Evolutionary conservation across 2,113 vertebrate genomes (phyloP).

Genomic region (Mus pahari): DNA sequence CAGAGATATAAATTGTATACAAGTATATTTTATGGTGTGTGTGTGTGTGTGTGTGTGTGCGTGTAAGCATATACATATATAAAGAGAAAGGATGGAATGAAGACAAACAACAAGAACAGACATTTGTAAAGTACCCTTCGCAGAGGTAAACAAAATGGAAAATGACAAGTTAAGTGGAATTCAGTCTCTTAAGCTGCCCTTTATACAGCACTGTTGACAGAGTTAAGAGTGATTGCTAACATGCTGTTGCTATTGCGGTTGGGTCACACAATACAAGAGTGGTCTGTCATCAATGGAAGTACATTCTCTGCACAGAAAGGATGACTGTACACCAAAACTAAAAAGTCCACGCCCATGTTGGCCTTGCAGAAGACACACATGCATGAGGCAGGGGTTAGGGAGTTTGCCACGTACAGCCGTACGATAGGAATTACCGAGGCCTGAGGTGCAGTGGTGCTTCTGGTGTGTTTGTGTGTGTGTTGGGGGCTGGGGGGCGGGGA

Average conservation of each 20-base stretch:
- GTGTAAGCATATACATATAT: background rate
- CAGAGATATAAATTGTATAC: background rate
- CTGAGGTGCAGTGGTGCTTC: accelerated
- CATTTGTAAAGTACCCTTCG: background rate
- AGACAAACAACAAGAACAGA: background rate
- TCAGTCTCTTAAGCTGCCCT: background rate
- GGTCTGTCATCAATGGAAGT: background rate
- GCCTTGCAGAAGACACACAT: background rate
- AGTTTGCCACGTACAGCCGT: accelerated
- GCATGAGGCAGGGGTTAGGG: background rate
- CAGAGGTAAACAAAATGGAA: background rate
- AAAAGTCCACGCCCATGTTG: background rate
- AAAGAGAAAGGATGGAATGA: background rate
- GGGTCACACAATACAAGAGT: background rate
- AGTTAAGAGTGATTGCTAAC: background rate
- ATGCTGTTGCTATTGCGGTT: no score
- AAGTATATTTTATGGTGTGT: background rate
- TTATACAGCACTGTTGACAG: background rate
- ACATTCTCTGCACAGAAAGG: background rate
- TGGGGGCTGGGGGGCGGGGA: accelerated
- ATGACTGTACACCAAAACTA: background rate
- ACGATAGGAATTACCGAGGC: accelerated
- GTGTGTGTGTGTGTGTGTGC: background rate
- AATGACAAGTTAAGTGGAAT: background rate
- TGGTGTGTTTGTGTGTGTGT: no score